Evolutionary conservation across 2,113 vertebrate species (phyloP).

Genomic region (Mesitornis unicolor): DNA sequence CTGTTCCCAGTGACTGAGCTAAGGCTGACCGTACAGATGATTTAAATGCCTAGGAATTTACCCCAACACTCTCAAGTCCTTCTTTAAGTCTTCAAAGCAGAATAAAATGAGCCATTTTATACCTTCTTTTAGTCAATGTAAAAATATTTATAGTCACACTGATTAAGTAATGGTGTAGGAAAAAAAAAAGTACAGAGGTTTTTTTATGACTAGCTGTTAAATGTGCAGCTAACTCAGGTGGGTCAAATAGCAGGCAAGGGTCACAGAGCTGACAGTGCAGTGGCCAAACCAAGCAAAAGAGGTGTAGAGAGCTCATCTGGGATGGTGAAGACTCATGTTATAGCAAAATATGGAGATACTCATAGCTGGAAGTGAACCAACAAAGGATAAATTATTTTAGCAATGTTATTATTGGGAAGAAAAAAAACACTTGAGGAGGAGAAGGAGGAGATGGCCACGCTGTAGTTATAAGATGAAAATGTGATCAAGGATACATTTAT

Average conservation of each 20-base stretch:
- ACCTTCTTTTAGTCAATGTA: background rate
- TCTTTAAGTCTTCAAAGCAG: background rate
- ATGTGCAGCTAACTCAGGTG: background rate
- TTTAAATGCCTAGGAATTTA: background rate
- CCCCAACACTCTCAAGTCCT: background rate
- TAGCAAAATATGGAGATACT: background rate
- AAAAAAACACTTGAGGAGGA: background rate
- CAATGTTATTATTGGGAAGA: background rate
- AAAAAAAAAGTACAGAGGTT: background rate
- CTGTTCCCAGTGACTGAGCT: background rate
- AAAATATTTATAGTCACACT: background rate
- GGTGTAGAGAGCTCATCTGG: background rate
- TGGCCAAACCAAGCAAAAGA: background rate
- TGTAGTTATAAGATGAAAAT: background rate
- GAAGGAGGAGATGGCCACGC: background rate
- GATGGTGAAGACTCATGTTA: background rate
- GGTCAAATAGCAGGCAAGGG: background rate
- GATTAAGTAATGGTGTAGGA: background rate
- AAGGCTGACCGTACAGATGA: fast-evolving
- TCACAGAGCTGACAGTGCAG: background rate
- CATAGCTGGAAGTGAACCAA: background rate
- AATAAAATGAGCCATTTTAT: background rate
- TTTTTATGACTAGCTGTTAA: background rate
- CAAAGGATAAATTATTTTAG: background rate
- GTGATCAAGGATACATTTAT: background rate